phyloP scores from a whole-genome alignment of 2,797 vertebrate genomes.

The Muscicapa striata region DNA sequence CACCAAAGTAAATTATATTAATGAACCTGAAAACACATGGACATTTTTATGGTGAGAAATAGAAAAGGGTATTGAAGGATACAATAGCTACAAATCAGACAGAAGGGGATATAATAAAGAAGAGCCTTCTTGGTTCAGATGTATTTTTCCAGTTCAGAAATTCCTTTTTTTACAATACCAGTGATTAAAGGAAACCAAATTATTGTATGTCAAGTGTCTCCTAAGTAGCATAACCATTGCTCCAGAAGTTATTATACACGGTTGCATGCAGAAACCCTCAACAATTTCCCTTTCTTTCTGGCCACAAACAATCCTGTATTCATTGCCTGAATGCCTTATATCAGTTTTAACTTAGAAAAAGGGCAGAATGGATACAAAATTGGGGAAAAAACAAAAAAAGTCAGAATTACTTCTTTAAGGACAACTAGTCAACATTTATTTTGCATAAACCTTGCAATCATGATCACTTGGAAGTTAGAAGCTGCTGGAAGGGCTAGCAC shows the following conservation, averaged over 20 bases:
- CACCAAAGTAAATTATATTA: background rate
- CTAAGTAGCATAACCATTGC: background rate
- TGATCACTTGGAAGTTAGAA: background rate
- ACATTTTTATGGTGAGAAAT: constrained; percentile 22
- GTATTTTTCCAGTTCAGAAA: background rate
- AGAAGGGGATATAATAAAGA: background rate
- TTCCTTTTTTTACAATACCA: background rate
- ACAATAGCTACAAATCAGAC: constrained; percentile 3
- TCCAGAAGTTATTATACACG: background rate
- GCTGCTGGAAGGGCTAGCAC: background rate
- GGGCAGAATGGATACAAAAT: background rate
- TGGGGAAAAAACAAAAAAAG: fast-evolving
- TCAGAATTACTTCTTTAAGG: background rate
- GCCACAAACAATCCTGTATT: background rate
- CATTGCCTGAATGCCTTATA: background rate
- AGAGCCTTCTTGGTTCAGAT: background rate
- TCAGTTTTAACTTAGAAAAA: background rate
- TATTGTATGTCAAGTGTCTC: background rate
- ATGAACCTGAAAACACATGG: background rate
- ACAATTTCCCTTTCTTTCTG: background rate
- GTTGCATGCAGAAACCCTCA: background rate
- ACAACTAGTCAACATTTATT: background rate
- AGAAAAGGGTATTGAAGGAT: background rate
- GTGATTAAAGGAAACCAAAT: background rate
- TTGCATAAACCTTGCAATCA: background rate